Base-by-base conservation (phyloP, 2,113 vertebrate species). In the Lepus europaeus region DNA sequence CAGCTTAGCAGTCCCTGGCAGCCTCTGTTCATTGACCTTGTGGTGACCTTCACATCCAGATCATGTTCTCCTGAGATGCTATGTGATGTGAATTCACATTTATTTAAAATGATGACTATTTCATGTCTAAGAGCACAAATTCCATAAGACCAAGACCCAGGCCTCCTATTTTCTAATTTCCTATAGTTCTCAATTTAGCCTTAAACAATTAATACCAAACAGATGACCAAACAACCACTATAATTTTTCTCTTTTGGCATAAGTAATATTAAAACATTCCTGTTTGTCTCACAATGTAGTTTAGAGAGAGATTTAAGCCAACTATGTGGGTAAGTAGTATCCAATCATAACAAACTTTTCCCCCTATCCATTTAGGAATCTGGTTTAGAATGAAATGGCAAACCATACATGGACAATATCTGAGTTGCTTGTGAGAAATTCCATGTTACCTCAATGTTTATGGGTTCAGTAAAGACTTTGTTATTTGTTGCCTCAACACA, bases 151-250 rank as follows among this genome's bases (percentile, higher is more conserved):
- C 45, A 31, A 80, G 23, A 87, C 66, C 6, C 9, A 53, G 73
- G 36, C 5, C 20, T 95, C 73, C 56, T 76, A 27, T 81, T 88
- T 95, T 78, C 73, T 86, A 91, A 86, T 91, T 86, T 93, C 23
- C 73, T 36, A 56, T 4, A 84, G 39, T 1, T 64, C 16, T 74
- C 45, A 51, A 39, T 66, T 96, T 77, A 61, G 77, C 79, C 74
- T 63, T 68, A 61, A 3, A 49, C 29, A 89, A 91, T 95, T 73
- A 95, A 94, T 66, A 87, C 12, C 17, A 45, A 69, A 78, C 61
- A 16, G 8, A 2, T 49, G 8, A 82, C 56, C 89, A 66, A 77
- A 84, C 2, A 83, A 53, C 3, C 64, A 87, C 17, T 3, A 31
- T 53, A 79, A 7, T 0, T 79, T 78, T 81, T 94, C 96, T 89